Evolutionary conservation across 2,113 vertebrate species (phyloP).

Genomic region (Pristiophorus japonicus): DNA sequence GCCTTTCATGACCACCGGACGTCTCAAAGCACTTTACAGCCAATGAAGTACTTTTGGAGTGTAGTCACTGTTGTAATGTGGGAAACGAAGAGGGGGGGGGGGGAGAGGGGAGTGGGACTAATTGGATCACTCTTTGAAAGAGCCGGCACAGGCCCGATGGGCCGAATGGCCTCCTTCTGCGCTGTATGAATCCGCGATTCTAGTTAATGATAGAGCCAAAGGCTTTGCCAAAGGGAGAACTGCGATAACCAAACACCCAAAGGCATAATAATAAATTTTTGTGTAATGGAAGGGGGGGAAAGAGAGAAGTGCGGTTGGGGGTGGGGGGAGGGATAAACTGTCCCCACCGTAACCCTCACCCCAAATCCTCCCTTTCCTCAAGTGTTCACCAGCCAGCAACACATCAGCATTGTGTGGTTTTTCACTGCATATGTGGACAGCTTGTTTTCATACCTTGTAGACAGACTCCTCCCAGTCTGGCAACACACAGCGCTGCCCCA

Average conservation of each 20-base stretch:
- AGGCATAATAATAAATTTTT: not conserved
- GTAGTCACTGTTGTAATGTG: not conserved
- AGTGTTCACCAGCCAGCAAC: not conserved
- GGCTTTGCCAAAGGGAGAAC: not conserved
- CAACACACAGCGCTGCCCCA: not conserved
- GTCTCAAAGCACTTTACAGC: not conserved
- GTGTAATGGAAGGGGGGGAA: no score
- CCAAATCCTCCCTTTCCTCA: no score
- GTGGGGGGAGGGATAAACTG: not conserved
- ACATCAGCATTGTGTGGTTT: not conserved
- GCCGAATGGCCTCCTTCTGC: not conserved
- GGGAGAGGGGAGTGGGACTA: not conserved
- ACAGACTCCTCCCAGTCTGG: constrained; percentile 28
- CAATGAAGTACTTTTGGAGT: not conserved
- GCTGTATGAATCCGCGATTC: not conserved
- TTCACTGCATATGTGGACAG: not conserved
- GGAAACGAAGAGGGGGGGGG: not conserved
- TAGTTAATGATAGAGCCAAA: not conserved
- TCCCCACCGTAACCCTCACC: not conserved
- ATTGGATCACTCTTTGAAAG: not conserved
- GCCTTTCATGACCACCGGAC: not conserved
- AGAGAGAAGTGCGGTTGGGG: not conserved
- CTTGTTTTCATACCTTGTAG: not conserved
- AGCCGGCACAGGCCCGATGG: not conserved
- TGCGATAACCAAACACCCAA: not conserved